Base-by-base conservation (phyloP, 2,113 vertebrate species). In the Phrynocephalus versicolor region DNA sequence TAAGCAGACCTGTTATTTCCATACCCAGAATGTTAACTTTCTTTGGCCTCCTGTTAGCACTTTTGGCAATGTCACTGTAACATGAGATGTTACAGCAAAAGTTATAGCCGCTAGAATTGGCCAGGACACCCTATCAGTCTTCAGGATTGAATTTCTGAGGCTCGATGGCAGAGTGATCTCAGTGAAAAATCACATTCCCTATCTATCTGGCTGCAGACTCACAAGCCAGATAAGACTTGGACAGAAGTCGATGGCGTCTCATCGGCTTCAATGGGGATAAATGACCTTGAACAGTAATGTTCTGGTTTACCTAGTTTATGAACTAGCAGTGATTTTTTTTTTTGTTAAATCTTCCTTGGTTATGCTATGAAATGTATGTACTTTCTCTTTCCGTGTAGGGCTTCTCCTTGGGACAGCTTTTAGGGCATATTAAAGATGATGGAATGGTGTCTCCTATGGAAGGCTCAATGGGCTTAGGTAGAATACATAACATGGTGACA, bases 131-230 rank as follows among this genome's bases (percentile, higher is more conserved):
- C 84, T 86, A 80, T 86, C 77, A 73, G 69, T 86, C 76, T 0
- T 1, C n/a, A 81, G 82, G 92, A 90, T 87, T 60, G 19, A 88
- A 55, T 88, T 6, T 83, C 88, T 86, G 91, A 94, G 85, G 83
- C 86, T 91, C 87, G 89, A 85, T 91, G 91, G 91, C 84, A 92
- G 87, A 92, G 89, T 89, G 84, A 86, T 92, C 92, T 94, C 92
- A 92, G 92, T 83, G 91, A 92, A 94, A n/a, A 95, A 93, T 92
- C 91, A 90, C 91, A 92, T 94, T 93, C 84, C 94, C 90, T 94
- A 92, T 90, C 92, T 91, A 88, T 39, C 90, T 94, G 91, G 88
- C 89, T 90, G 90, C 90, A 89, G n/a, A 35, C 19, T 64, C 62
- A 51, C 19, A 23, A 65, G 58, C 39, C 39, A 67, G 82, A 64